Percentiles rank a stretch among this genome's conserved stretches.
phyloP scores from a whole-genome alignment of 2,888 invertebrate genomes.

The Galeruca laticollis region DNA sequence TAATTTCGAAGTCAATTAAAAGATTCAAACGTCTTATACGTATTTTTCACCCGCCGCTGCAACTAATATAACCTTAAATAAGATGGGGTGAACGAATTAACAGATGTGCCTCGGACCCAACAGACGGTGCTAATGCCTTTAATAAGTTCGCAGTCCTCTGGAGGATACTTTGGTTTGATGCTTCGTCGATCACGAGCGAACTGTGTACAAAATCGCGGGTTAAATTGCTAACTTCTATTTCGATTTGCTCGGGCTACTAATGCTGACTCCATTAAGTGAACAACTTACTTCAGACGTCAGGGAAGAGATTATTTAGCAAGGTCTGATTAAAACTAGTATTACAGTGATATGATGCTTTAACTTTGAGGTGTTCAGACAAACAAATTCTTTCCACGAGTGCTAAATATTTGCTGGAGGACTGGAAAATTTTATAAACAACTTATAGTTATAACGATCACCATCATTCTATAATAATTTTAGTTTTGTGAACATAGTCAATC shows the following conservation, averaged over 20 bases:
- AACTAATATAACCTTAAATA: slow-evolving; percentile 47
- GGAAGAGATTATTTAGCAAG: background rate
- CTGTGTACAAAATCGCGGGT: slow-evolving; percentile 40
- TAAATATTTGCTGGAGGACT: too few relatives aligned
- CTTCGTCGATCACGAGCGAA: slow-evolving; percentile 58
- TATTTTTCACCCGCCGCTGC: background rate
- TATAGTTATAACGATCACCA: too few relatives aligned
- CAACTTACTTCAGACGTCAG: background rate
- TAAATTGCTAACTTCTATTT: slow-evolving; percentile 32
- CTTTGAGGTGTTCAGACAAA: too few relatives aligned
- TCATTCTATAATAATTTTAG: too few relatives aligned
- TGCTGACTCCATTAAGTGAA: slow-evolving; percentile 11
- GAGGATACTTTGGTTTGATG: slow-evolving; percentile 62
- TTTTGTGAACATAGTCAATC: too few relatives aligned
- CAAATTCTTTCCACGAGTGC: too few relatives aligned
- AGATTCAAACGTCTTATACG: background rate
- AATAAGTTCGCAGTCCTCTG: slow-evolving; percentile 58
- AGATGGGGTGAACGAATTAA: slow-evolving; percentile 67
- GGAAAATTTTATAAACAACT: too few relatives aligned
- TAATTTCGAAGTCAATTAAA: background rate
- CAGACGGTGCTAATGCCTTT: slow-evolving; percentile 67
- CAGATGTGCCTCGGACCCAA: slow-evolving; percentile 64
- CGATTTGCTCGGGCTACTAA: background rate
- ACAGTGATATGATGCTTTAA: too few relatives aligned
- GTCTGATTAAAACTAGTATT: background rate